phyloP scores from a whole-genome alignment of 30 jellyfish, hydroid and myxozoan species.

The Turritopsis rubra region DNA sequence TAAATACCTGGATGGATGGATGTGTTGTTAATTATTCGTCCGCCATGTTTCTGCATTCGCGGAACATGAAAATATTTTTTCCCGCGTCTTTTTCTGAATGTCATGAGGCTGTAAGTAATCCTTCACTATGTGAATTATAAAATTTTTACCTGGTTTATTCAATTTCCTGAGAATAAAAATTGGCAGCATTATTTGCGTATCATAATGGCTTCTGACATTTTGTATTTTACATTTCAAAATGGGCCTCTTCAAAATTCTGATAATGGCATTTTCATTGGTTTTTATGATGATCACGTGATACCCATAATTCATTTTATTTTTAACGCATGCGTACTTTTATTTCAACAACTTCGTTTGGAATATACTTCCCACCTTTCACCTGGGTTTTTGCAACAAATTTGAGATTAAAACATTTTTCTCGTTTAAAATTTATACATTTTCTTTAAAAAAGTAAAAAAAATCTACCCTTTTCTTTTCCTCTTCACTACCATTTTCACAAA shows the following conservation, averaged over 20 bases:
- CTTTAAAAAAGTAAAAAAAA: too few species aligned
- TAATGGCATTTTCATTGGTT: background rate
- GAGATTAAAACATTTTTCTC: too few species aligned
- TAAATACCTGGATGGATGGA: too few species aligned
- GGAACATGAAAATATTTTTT: background rate
- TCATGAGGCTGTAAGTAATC: too few species aligned
- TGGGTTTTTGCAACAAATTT: too few species aligned
- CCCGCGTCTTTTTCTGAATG: background rate
- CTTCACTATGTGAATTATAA: background rate
- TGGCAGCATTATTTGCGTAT: background rate
- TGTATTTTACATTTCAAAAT: background rate
- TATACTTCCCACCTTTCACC: background rate
- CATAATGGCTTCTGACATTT: background rate
- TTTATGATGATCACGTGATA: background rate
- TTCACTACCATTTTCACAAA: too few species aligned
- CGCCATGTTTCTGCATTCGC: background rate
- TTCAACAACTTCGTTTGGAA: background rate
- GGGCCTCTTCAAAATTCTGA: background rate
- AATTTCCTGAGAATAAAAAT: background rate
- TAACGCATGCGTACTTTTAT: background rate
- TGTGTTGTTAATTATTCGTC: background rate
- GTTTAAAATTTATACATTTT: too few species aligned
- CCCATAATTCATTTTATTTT: background rate
- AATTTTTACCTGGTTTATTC: background rate
- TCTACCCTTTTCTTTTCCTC: too few species aligned